Evolutionary conservation across 30 jellyfish, hydroid and myxozoan species (phyloP).

Genomic region (Cassiopea xamachana): DNA sequence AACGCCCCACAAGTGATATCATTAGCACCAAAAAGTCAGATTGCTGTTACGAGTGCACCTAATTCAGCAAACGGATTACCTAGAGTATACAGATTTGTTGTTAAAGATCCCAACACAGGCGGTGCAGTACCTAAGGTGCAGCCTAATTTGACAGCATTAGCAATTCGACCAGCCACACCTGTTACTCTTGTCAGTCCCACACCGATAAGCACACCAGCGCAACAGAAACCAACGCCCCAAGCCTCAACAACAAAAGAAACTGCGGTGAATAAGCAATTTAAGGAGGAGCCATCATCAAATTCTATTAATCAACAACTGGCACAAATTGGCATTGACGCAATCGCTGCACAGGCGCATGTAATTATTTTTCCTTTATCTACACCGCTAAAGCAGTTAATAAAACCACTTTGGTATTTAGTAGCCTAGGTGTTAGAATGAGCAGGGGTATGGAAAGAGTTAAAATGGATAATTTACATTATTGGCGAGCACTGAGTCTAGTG

Average conservation of each 20-base stretch:
- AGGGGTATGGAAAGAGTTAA: no score
- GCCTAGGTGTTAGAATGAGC: no score
- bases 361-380: not conserved
- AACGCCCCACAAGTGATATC: not conserved
- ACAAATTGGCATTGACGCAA: constrained; percentile 72
- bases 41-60: not conserved
- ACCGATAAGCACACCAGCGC: not conserved
- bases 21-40: not conserved
- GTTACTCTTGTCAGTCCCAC: not conserved
- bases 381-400: not conserved
- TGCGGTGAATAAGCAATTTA: not conserved
- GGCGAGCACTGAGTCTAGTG: no score
- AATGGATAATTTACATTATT: no score
- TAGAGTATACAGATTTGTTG: constrained; percentile 17
- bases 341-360: constrained; percentile 45
- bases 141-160: not conserved
- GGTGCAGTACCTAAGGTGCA: not conserved
- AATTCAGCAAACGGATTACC: not conserved
- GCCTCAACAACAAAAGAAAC: not conserved
- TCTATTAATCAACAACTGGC: constrained; percentile 67
- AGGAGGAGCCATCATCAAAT: not conserved
- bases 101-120: constrained; percentile 5
- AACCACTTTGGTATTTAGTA: no score
- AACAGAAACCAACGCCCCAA: not conserved
- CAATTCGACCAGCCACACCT: not conserved